Base-by-base conservation (phyloP, 2,888 invertebrate genomes). In the Eupithecia exiguata region DNA sequence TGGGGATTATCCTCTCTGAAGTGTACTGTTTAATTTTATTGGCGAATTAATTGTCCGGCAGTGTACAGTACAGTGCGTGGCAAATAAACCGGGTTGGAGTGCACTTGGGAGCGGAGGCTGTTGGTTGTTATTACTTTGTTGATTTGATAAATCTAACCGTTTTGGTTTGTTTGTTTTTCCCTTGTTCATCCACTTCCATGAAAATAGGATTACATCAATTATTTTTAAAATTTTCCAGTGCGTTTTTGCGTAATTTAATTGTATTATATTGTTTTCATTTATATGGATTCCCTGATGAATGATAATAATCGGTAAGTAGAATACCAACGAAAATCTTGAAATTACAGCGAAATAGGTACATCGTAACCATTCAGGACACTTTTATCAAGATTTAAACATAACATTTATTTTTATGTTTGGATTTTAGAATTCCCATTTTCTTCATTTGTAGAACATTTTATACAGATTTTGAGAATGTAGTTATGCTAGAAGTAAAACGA, bases 11-110 rank as follows among this genome's bases (percentile, higher is more conserved):
- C 88, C 85, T 82, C 72, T 81, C 81, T 80, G 80, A 81, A 83
- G 81, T 80, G 80, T 83, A 84, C 82, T 89, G 90, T 89, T 92
- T 91, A 88, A 91, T 92, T 92, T 91, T 90, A 92, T 93, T 90
- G 90, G 85, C 84, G 89, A 90, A 88, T 90, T 91, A 92, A 92
- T 92, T 89, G 91, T 88, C 87, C 88, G 87, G 81, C 83, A 83
- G 83, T 83, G 74, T 78, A 78, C 72, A 71, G 81, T 84, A 79
- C 82, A 84, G 79, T 82, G 85, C 83, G 84, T 84, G 82, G 84
- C 86, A 85, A 88, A 89, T 88, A 88, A 84, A 86, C 86, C 83
- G 84, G 81, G 46, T 35, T 71, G 66, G 74, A 80, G 86, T 82
- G 82, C 72, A 70, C 79, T 80, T 73, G 75, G 75, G 79, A 77